Evolutionary conservation across 2,113 vertebrate species (phyloP), one percentile per base, ranked within the genome.

Genomic region (Microtus ochrogaster): DNA sequence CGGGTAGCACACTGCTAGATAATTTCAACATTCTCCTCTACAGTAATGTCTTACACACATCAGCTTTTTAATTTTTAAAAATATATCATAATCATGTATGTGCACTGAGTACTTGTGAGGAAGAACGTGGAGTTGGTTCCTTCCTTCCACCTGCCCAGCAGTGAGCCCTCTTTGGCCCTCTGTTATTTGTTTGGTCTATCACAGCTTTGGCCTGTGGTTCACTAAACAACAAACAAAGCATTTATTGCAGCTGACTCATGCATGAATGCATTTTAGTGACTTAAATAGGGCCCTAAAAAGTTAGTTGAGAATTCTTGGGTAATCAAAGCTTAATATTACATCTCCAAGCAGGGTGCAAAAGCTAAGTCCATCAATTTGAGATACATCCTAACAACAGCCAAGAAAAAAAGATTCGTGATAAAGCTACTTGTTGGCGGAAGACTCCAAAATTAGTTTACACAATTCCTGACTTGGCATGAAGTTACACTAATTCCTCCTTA

Each of bases 281-380:
- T 68, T 95, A 74, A 96, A 26, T 16, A 94, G 5, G 65, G 10
- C n/a, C 52, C 49, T 44, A 2, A 89, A 96, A 97, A 96, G 58
- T 14, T 19, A 63, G 21, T 6, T 90, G 65, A 85, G 28, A 94
- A 96, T 88, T 90, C 84, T 61, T 82, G 24, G 44, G 92, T 2
- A 78, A 68, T 1, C 55, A 91, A 63, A 85, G n/a, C 55, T 55
- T 55, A 55, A 28, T 19, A 90, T 41, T 36, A 85, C 9, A 73
- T 41, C 65, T 82, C 19, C 44, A 26, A 94, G 81, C 3, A 88
- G 44, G 61, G 11, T 65, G 21, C 55, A 96, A 81, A 92, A 92
- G 73, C 16, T 11, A 72, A 93, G 10, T n/a, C 36, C 74, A 68
- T 36, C 79, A 90, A 78, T 55, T 0, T 92, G 70, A 83, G 63